Percentiles rank a stretch among this genome's conserved stretches.
These are phyloP conservation scores for Trilocha varians DNA, from an alignment of 2,888 invertebrate genomes.

Conservation along the genomic window DNA sequence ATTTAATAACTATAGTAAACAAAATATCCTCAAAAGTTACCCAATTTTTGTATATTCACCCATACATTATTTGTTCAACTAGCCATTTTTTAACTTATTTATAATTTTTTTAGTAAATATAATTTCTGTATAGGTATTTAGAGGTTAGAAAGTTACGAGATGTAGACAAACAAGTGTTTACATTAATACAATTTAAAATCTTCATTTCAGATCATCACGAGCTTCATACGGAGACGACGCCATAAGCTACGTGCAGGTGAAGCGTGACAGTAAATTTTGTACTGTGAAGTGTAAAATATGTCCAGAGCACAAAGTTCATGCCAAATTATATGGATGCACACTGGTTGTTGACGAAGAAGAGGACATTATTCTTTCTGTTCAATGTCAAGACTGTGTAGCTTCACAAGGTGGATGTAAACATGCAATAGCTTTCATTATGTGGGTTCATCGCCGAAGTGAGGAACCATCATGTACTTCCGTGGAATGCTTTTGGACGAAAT, in stretches of 20 bases:
- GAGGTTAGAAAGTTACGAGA: not conserved
- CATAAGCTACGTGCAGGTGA: constrained; percentile 24
- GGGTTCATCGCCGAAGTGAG: constrained; percentile 28
- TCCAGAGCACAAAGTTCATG: constrained; percentile 24
- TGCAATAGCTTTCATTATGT: constrained; percentile 26
- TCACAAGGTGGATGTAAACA: constrained; percentile 27
- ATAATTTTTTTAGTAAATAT: not conserved
- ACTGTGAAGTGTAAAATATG: constrained; percentile 20
- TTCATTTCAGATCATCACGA: constrained; percentile 8
- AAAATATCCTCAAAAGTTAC: constrained; percentile 13
- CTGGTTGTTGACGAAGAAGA: constrained; percentile 22
- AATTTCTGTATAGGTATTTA: not conserved
- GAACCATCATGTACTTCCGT: constrained; percentile 23
- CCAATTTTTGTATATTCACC: too few species aligned
- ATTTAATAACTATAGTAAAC: constrained; percentile 13
- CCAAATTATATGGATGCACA: constrained; percentile 17
- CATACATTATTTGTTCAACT: too few species aligned
- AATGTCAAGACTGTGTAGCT: constrained; percentile 24
- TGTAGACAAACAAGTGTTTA: not conserved
- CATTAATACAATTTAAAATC: not conserved
- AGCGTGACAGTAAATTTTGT: constrained; percentile 17
- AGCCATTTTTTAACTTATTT: too few species aligned
- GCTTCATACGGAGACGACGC: too few species aligned
- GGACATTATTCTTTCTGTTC: constrained; percentile 7
- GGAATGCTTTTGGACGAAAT: constrained; percentile 28